phyloP scores from a whole-genome alignment of 2,888 invertebrate genomes.

The Pollenia amentaria region DNA sequence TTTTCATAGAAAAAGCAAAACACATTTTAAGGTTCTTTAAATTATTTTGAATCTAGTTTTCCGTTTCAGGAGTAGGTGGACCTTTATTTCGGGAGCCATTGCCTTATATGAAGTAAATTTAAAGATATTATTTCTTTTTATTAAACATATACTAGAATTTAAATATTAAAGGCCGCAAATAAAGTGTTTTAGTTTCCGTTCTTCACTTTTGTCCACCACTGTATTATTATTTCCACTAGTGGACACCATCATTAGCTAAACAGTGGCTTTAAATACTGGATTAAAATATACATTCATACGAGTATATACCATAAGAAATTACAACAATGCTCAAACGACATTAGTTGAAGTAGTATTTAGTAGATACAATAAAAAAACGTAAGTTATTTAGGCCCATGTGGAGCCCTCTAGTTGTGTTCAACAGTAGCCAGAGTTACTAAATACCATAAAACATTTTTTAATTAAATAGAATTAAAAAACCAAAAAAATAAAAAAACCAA shows the following conservation, averaged over 20 bases:
- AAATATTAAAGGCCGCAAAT: too few species aligned
- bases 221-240: background rate
- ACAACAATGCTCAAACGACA: constrained; percentile 5
- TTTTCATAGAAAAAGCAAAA: too few species aligned
- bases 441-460: constrained; percentile 78
- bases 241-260: background rate
- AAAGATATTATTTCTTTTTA: too few species aligned
- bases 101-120: too few species aligned
- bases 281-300: background rate
- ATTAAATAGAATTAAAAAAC: constrained; percentile 81
- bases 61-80: too few species aligned
- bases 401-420: background rate
- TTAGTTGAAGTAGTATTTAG: constrained; percentile 4
- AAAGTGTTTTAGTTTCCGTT: too few species aligned
- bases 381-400: background rate
- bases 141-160: too few species aligned
- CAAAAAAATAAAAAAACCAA: constrained; percentile 21
- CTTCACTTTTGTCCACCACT: background rate
- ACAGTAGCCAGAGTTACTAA: constrained; percentile 32
- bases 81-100: too few species aligned
- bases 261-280: constrained; percentile 2
- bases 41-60: too few species aligned
- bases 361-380: constrained; percentile 16
- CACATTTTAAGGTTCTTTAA: too few species aligned
- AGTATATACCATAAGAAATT: background rate